Evolutionary conservation across 2,113 vertebrate genomes (phyloP), one percentile per base, ranked within the genome.

Genomic region (Antennarius striatus): DNA sequence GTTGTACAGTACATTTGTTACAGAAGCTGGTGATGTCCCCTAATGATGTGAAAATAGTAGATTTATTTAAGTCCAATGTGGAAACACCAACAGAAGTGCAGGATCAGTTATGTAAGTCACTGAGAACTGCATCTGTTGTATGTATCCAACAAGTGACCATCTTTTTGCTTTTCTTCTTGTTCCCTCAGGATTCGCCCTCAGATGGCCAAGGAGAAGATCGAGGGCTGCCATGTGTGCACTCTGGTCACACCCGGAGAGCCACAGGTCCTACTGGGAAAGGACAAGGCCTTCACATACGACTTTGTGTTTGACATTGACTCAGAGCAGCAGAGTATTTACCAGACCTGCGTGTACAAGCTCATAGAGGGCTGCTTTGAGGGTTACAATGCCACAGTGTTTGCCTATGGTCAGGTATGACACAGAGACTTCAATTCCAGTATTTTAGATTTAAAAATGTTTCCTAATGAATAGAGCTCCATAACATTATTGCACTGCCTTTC

Each of bases 251-350:
- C 96, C 0, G 96, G 96, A 0, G 97, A 98, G 80, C 97, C 97
- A 28, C 97, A 98, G 69, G 95, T 98, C 48, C 93, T 98, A 43
- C 91, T 99, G 89, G 97, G 97, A 61, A 99, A 99, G 86, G 97
- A 99, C 93, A 99, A 99, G 69, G 97, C 97, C 80, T 99, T 99
- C 87, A 99, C 97, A 54, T 99, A 98, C 0, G 97, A 99, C 92
- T 98, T 94, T 74, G 96, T 99, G 74, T 98, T 98, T 3, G 96
- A 99, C 87, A 43, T 95, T 49, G 94, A 96, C 53, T 94, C 95
- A 0, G 94, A 95, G 88, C 97, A 99, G 87, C 91, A 95, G 11
- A 72, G 87, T 55, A 93, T 99, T 76, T 97, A 98, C 58, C 88
- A 92, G 0, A 87, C 91, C 0, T 96, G 95, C 0, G 96, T 98